These are phyloP conservation scores for Aplochiton taeniatus DNA, from an alignment of 2,797 vertebrate genomes.

Conservation along the genomic window DNA sequence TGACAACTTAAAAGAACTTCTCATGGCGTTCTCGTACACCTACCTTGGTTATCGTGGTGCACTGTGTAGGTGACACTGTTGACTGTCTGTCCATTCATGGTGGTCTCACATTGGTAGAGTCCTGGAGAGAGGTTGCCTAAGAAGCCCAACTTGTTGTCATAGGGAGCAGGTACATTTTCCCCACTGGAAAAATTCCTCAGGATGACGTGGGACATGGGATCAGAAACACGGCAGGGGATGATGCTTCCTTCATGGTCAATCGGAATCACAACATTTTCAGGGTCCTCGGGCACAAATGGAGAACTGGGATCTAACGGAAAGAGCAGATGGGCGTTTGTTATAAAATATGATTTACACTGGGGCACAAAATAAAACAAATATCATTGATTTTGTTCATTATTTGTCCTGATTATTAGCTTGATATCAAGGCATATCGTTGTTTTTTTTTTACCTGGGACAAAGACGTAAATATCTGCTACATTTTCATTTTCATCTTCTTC, in stretches of 20 bases:
- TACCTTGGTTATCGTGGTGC: conserved; percentile 72
- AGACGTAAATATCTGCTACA: conserved; percentile 83
- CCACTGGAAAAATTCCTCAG: conserved; percentile 70
- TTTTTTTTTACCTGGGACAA: conserved; percentile 83
- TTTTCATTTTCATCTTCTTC: conserved; percentile 51
- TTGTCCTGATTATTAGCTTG: neutral
- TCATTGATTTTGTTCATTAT: neutral
- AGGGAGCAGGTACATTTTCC: conserved; percentile 67
- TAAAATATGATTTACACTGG: neutral
- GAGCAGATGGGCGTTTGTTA: too few relatives aligned
- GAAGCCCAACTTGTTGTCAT: conserved; percentile 87
- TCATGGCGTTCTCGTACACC: neutral
- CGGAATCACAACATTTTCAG: conserved; percentile 71
- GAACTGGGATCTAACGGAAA: conserved; percentile 78
- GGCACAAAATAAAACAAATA: neutral
- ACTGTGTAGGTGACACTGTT: conserved; percentile 82
- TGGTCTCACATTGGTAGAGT: conserved; percentile 85
- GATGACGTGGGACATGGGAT: conserved; percentile 77
- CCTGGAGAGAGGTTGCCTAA: conserved; percentile 75
- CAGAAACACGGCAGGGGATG: conserved; percentile 87
- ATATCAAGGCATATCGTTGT: neutral
- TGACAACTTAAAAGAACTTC: too few relatives aligned
- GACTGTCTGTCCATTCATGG: conserved; percentile 60
- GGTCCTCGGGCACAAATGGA: conserved; percentile 80
- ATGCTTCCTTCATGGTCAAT: conserved; percentile 54